phyloP scores from a whole-genome alignment of 2,113 vertebrate genomes.

The Maccullochella peelii region DNA sequence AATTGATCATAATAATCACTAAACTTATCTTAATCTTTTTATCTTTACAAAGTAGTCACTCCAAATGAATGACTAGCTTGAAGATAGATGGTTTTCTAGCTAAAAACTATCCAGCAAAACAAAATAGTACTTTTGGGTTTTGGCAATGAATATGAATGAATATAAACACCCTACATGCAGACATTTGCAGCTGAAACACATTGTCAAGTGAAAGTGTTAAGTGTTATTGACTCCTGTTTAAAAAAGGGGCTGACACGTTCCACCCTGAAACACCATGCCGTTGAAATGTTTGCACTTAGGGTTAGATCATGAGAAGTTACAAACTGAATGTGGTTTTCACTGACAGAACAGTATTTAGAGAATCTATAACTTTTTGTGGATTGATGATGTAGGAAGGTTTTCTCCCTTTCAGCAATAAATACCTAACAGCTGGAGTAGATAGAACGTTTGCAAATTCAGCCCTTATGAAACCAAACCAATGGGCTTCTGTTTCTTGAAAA shows the following conservation, averaged over 20 bases:
- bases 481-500: not conserved
- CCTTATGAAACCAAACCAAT: not conserved
- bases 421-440: no score
- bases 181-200: not conserved
- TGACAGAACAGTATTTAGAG: not conserved
- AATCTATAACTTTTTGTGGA: not conserved
- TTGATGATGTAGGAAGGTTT: not conserved
- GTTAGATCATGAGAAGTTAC: not conserved
- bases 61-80: not conserved
- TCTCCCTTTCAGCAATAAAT: not conserved
- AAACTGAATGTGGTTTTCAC: not conserved
- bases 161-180: not conserved
- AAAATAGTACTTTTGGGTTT: not conserved
- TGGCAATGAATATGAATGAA: not conserved
- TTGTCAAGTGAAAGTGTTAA: not conserved
- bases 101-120: not conserved
- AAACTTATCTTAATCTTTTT: not conserved
- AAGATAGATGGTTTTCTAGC: not conserved
- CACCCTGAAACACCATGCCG: not conserved
- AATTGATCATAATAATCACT: not conserved
- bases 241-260: not conserved
- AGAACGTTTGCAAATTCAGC: not conserved
- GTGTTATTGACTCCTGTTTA: not conserved
- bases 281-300: not conserved
- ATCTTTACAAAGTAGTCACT: not conserved